Percentiles rank a stretch among this genome's conserved stretches.
Evolutionary conservation across 2,797 vertebrate genomes (phyloP).

Genomic region (Spatula versicolor): DNA sequence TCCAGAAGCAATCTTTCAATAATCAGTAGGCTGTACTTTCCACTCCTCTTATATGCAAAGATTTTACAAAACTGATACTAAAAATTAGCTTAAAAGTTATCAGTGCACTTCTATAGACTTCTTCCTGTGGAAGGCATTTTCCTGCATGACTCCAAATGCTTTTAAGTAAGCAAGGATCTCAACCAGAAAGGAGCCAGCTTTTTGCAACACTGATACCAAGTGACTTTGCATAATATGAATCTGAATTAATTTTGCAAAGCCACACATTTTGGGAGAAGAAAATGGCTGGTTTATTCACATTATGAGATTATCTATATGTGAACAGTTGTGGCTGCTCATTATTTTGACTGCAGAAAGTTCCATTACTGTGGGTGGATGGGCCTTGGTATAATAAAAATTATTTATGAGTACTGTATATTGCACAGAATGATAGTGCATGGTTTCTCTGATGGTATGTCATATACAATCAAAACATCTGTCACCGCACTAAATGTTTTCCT

Average conservation of each 20-base stretch:
- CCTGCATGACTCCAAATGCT: neutral
- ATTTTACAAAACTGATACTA: neutral
- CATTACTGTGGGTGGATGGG: neutral
- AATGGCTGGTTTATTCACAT: fast-evolving
- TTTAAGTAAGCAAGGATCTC: constrained; percentile 30
- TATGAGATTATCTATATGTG: fast-evolving
- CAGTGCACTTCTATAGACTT: neutral
- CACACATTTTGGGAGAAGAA: neutral
- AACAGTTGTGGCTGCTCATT: fast-evolving
- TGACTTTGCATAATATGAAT: constrained; percentile 20
- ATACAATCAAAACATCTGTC: neutral
- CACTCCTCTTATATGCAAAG: neutral
- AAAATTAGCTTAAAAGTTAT: neutral
- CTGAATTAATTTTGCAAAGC: constrained; percentile 15
- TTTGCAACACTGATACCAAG: neutral
- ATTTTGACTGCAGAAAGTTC: neutral
- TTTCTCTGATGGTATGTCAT: neutral
- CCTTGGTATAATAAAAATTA: neutral
- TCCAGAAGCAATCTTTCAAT: neutral
- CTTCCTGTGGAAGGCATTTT: neutral
- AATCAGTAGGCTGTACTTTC: neutral
- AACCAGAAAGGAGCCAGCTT: constrained; percentile 31
- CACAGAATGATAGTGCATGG: fast-evolving
- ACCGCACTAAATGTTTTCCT: fast-evolving
- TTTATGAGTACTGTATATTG: neutral